Base-by-base conservation (phyloP, 2,888 invertebrate species). In the Lithophane socia region DNA sequence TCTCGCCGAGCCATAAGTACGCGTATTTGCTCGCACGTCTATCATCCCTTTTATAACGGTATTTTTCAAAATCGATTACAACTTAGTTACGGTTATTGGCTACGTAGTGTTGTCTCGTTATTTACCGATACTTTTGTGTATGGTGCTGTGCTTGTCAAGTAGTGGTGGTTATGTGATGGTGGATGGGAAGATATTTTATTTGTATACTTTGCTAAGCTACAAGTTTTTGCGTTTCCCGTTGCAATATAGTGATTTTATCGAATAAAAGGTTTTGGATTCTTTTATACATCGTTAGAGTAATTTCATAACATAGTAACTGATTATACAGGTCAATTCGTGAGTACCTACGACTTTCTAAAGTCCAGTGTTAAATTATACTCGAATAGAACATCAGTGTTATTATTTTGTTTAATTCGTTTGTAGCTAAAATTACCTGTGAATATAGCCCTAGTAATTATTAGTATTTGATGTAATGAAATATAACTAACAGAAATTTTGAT, bases 311-410 rank as follows among this genome's bases (percentile, higher is more conserved):
- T 74, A 73, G 75, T 84, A 77, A 74, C 61, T 66, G 64, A 76
- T 12, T 75, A 82, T 74, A 87, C 87, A 86, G 89, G 90, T 87
- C 86, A 90, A 84, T 80, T 79, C 78, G 82, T 84, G 77, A 87
- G 85, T 88, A 86, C 86, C 79, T 89, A 90, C 85, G 86, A 91
- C 89, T 90, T 90, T 90, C 90, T 90, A 89, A 88, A 87, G 85
- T 87, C 84, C 87, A 88, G 86, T 88, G 87, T 83, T 77, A 85
- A 85, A 86, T 85, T 79, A 73, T 73, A 73, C 64, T 60, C 60
- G 64, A 75, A 56, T 85, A 18, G 9, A 79, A 67, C 70, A 79
- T 63, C 61, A 74, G 76, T 88, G 80, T 80, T 84, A 76, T 76
- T 83, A 79, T 73, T 77, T 74, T 74, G 56, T 75, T 77, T 54